Conservation (phyloP, 2,797 vertebrate genomes). For the Rhynchotus rufescens region DNA sequence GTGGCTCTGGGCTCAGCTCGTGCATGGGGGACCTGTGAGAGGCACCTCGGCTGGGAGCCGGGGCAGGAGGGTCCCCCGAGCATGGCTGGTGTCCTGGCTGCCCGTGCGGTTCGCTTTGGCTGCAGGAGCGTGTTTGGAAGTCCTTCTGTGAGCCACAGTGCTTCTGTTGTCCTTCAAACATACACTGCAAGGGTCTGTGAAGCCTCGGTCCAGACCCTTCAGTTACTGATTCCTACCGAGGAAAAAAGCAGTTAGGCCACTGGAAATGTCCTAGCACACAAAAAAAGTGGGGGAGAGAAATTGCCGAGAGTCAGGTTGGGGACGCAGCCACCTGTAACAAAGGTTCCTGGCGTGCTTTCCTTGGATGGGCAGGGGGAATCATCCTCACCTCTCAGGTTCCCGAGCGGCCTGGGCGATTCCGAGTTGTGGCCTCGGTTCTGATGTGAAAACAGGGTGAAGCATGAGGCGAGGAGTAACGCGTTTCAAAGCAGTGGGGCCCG, state of each 20-base stretch:
- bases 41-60: not conserved
- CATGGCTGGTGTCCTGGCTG: not conserved
- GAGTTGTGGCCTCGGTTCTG: not conserved
- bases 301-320: too few species aligned
- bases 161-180: not conserved
- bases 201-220: not conserved
- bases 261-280: not conserved
- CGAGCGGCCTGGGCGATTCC: not conserved
- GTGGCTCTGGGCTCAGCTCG: not conserved
- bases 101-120: not conserved
- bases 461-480: fast-evolving
- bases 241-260: not conserved
- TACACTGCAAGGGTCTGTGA: not conserved
- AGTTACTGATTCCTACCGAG: not conserved
- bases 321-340: not conserved
- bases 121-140: not conserved
- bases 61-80: not conserved
- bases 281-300: too few species aligned
- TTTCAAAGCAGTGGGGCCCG: not conserved
- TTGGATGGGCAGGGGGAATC: not conserved
- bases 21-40: not conserved
- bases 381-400: not conserved
- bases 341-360: not conserved
- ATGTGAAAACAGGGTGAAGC: not conserved
- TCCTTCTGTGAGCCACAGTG: not conserved